Percentiles rank a stretch among this genome's conserved stretches.
Conservation (phyloP, 1,140 invertebrate species). For the Orchesella cincta region DNA sequence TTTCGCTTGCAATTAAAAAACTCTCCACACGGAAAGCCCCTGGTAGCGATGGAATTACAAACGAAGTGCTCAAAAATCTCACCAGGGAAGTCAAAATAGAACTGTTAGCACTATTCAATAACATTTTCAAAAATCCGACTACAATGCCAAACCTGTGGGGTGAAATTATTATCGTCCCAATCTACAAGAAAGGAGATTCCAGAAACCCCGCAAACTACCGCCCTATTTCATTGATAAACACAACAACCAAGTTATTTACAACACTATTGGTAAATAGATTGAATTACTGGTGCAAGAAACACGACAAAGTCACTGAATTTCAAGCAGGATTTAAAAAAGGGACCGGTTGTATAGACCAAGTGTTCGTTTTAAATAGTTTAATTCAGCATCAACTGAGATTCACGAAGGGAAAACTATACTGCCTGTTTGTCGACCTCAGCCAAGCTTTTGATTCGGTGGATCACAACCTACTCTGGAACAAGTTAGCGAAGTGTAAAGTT, state of each 20-base stretch:
- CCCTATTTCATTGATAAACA: constrained; percentile 41
- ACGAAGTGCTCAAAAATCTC: constrained; percentile 43
- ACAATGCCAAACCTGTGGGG: constrained; percentile 6
- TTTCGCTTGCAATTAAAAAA: constrained; percentile 35
- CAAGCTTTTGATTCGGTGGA: not conserved
- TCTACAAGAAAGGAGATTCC: constrained; percentile 34
- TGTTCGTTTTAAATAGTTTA: constrained; percentile 45
- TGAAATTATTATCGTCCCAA: constrained; percentile 3
- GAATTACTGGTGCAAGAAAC: not conserved
- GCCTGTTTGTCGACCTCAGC: not conserved
- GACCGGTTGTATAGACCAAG: constrained; percentile 45
- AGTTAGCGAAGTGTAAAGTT: not conserved
- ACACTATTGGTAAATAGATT: not conserved
- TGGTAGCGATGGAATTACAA: not conserved
- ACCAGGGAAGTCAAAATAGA: not conserved
- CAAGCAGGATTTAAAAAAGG: constrained; percentile 46
- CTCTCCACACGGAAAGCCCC: constrained; percentile 39
- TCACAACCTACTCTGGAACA: constrained; percentile 11
- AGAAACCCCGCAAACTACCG: constrained; percentile 33
- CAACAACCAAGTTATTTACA: constrained; percentile 46
- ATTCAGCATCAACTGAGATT: not conserved
- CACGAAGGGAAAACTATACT: not conserved
- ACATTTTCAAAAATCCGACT: constrained; percentile 17
- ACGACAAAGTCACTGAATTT: constrained; percentile 38
- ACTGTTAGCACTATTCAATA: constrained; percentile 14